Base-by-base conservation (phyloP, 2,888 invertebrate genomes). In the Balanococcus diminutus region DNA sequence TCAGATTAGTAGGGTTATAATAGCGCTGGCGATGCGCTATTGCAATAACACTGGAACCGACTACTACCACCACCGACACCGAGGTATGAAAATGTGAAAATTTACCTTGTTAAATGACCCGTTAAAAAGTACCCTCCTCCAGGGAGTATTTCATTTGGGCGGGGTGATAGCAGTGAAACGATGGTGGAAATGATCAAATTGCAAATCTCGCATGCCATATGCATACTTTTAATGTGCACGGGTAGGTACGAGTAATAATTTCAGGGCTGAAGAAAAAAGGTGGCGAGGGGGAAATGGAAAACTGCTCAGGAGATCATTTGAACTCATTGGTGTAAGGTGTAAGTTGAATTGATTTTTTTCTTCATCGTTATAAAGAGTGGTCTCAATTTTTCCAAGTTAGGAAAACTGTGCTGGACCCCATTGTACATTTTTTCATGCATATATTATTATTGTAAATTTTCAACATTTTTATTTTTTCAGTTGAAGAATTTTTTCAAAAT, bases 91-190 rank as follows among this genome's bases (percentile, higher is more conserved):
- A 67, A 67, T 28, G 61, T 8, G 61, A 67, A 67, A 67, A 67
- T 67, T 67, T 11, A 67, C 25, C 61, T 67, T 28, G 61, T 67
- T 67, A 67, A 67, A 67, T 67, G 61, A 67, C 28, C 25, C 61
- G 61, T 67, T 67, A 67, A 67, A 67, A 67, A 67, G 61, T 67
- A 67, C 61, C 61, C 61, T 67, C 14, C 61, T 28, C 61, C 28
- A 28, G 61, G 61, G 61, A 67, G 61, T 67, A 67, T 67, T 67
- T 67, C 61, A 67, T 67, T 67, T 67, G 51, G n/a, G n/a, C n/a
- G n/a, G n/a, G n/a, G n/a, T n/a, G n/a, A n/a, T n/a, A n/a, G n/a
- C n/a, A n/a, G n/a, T n/a, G n/a, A n/a, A n/a, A n/a, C n/a, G n/a
- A n/a, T n/a, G n/a, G 51, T 14, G 61, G 28, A 67, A 67, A 67